Evolutionary conservation across 2,113 vertebrate species (phyloP).

Genomic region (Alligator mississippiensis): DNA sequence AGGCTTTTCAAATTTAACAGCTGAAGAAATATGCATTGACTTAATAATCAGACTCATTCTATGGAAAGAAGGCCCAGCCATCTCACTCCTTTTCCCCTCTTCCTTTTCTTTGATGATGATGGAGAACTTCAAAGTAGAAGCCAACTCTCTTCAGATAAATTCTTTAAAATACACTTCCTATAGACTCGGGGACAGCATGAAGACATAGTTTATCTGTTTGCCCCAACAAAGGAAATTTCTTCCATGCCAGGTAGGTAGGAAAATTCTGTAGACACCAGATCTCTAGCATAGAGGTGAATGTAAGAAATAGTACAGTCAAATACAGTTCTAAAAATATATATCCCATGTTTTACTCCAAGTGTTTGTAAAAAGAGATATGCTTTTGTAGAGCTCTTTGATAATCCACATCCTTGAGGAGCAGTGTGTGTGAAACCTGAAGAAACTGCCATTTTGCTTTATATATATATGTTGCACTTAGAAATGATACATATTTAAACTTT

Average conservation of each 20-base stretch:
- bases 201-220: neutral
- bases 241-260: neutral
- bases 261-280: neutral
- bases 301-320: neutral
- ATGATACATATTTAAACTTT: constrained; percentile 75
- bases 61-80: neutral
- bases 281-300: neutral
- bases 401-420: constrained; percentile 70
- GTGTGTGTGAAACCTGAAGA: constrained; percentile 71
- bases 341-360: constrained; percentile 45
- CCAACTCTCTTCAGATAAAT: constrained; percentile 21
- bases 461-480: constrained; percentile 70
- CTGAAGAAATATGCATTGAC: neutral
- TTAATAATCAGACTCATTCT: neutral
- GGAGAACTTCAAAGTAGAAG: neutral
- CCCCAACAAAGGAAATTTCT: constrained; percentile 35
- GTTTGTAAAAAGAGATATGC: constrained; percentile 62
- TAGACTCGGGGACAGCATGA: neutral
- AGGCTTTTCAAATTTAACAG: neutral
- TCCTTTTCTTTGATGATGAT: neutral
- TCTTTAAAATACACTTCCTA: neutral
- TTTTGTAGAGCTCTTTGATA: constrained; percentile 72
- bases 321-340: constrained; percentile 17
- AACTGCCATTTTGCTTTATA: constrained; percentile 75
- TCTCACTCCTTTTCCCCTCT: constrained; percentile 40